Base-by-base conservation (phyloP, 2,797 vertebrate species). In the Anniella stebbinsi region DNA sequence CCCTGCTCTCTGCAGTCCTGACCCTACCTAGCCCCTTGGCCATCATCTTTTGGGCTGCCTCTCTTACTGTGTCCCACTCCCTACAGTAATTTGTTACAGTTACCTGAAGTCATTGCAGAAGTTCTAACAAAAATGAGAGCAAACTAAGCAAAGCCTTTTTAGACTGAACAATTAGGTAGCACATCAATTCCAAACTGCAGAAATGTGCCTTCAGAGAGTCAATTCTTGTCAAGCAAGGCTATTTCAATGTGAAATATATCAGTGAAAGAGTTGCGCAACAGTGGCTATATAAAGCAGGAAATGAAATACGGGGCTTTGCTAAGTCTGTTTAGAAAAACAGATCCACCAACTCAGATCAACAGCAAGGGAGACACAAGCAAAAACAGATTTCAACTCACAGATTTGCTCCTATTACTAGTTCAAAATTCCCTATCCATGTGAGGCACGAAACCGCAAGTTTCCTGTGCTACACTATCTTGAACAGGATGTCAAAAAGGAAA, bases 401-500 rank as follows among this genome's bases (percentile, higher is more conserved):
- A 69, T 63, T 25, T 63, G 21, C 9, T 82, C 57, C 57, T 23
- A 63, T 60, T 54, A 57, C 78, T 36, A 63, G n/a, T 63, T 13
- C 21, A 63, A 63, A 18, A 13, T 23, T 21, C 28, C 63, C n/a
- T 81, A 10, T 63, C 54, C 38, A 54, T 81, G 60, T 63, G n/a
- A 63, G 17, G 28, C 18, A 33, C 1, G 87, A 45, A 67, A 30
- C 45, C 72, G 21, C 0, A n/a, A 60, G 41, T 84, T 85, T 82
- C 33, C 3, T 77, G 45, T 10, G 1, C 17, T 57, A 2, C 0
- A 0, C 48, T 48, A 33, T 66, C 9, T 15, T 36, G 21, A 0
- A 0, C 7, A 66, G 17, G 23, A 1, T 60, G n/a, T 33, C n/a
- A 13, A 67, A 28, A 33, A 12, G 51, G 23, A 8, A 51, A 78